phyloP scores from a whole-genome alignment of 2,113 vertebrate genomes.

The Sprattus sprattus region DNA sequence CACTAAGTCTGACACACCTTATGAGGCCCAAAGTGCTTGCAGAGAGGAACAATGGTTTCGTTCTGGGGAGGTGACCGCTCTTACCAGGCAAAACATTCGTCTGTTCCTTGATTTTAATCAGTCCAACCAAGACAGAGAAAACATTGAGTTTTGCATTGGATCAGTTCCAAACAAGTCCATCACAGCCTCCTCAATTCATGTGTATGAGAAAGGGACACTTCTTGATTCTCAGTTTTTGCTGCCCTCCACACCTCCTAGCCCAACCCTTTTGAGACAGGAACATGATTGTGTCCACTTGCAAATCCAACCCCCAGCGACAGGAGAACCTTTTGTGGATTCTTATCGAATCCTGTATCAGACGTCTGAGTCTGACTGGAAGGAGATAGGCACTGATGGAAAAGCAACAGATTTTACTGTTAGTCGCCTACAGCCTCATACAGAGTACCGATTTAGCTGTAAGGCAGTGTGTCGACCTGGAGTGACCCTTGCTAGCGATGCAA shows the following conservation, averaged over 20 bases:
- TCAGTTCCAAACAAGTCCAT: constrained; percentile 36
- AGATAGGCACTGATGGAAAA: constrained; percentile 28
- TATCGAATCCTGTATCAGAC: constrained; percentile 43
- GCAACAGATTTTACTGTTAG: constrained; percentile 16
- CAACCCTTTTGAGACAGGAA: constrained; percentile 8
- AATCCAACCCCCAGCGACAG: constrained; percentile 26
- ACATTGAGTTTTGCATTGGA: constrained; percentile 36
- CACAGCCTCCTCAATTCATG: constrained; percentile 39
- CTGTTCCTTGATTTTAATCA: constrained; percentile 46
- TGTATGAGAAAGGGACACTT: constrained; percentile 41
- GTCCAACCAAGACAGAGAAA: constrained; percentile 30
- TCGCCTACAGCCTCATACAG: constrained; percentile 32
- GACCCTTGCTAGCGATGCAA: constrained; percentile 36
- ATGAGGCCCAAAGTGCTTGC: background rate
- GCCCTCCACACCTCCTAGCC: constrained; percentile 41
- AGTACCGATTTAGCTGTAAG: constrained; percentile 40
- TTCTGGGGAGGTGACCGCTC: constrained; percentile 12
- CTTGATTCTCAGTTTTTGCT: constrained; percentile 34
- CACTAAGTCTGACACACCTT: background rate
- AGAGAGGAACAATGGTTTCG: constrained; percentile 33
- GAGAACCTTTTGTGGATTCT: background rate
- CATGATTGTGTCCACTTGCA: constrained; percentile 40
- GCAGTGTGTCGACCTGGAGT: constrained; percentile 47
- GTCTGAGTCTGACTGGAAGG: constrained; percentile 24
- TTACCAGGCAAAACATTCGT: constrained; percentile 30